Evolutionary conservation across 2,888 invertebrate species (phyloP).

Genomic region (Pimpla rufipes): DNA sequence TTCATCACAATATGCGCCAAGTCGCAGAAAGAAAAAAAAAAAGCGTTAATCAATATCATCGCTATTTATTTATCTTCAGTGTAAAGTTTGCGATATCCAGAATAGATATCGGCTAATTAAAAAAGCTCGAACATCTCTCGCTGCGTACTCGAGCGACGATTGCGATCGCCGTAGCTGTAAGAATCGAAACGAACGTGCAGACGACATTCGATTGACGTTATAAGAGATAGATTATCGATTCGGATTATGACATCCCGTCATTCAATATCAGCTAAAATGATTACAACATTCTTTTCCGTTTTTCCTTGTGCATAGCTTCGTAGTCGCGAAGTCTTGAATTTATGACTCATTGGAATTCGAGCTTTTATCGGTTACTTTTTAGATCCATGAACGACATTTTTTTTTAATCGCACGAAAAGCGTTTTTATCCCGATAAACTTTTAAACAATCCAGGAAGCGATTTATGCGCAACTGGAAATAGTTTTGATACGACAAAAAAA

Average conservation of each 20-base stretch:
- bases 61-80: background rate
- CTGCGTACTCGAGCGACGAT: background rate
- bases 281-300: background rate
- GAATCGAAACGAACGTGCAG: background rate
- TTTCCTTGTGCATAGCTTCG: background rate
- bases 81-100: background rate
- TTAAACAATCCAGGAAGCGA: no score
- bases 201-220: conserved; percentile 29
- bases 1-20: no score
- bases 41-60: background rate
- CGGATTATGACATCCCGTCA: background rate
- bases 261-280: background rate
- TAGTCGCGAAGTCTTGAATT: background rate
- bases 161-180: conserved; percentile 3
- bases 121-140: background rate
- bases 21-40: background rate
- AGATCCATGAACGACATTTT: no score
- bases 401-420: no score
- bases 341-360: no score
- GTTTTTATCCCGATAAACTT: background rate
- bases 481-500: no score
- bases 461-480: no score
- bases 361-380: no score
- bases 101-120: background rate
- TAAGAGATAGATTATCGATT: conserved; percentile 38